Conservation (phyloP, 1,140 invertebrate species). For the Drosophila obscura region DNA sequence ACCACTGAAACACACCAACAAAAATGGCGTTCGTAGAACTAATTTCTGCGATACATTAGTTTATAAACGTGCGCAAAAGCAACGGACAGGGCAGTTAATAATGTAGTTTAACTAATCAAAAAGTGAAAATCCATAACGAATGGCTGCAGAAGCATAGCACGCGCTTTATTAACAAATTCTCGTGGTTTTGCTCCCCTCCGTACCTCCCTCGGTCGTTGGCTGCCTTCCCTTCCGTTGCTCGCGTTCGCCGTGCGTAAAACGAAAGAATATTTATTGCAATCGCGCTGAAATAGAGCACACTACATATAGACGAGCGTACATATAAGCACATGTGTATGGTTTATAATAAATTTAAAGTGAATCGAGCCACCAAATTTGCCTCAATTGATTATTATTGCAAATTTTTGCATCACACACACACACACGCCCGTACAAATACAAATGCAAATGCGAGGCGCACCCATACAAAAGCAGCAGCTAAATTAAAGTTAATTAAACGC, state of each 20-base stretch:
- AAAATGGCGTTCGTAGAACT: too few species aligned
- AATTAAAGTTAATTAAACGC: conserved; percentile 63
- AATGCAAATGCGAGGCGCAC: conserved; percentile 45
- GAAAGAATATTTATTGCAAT: conserved; percentile 21
- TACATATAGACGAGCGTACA: conserved; percentile 11
- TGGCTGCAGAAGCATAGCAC: too few species aligned
- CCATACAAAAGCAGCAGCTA: conserved; percentile 51
- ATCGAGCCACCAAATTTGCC: conserved; percentile 23
- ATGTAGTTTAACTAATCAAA: too few species aligned
- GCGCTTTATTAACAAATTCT: too few species aligned
- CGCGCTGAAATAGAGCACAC: conserved; percentile 16
- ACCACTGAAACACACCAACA: too few species aligned
- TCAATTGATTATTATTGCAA: conserved; percentile 52
- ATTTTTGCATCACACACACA: conserved; percentile 42
- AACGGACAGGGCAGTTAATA: too few species aligned
- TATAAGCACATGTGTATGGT: conserved; percentile 2
- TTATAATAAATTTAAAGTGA: conserved; percentile 18
- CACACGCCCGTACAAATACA: conserved; percentile 35
- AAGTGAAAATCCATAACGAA: too few species aligned
- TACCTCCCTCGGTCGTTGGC: too few species aligned
- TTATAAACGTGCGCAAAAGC: too few species aligned
- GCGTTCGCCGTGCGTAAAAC: conserved; percentile 17
- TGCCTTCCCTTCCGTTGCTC: not conserved
- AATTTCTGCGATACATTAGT: too few species aligned
- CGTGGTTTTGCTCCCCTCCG: too few species aligned